phyloP scores from a whole-genome alignment of 2,888 invertebrate genomes.

The Galerucella pusilla region DNA sequence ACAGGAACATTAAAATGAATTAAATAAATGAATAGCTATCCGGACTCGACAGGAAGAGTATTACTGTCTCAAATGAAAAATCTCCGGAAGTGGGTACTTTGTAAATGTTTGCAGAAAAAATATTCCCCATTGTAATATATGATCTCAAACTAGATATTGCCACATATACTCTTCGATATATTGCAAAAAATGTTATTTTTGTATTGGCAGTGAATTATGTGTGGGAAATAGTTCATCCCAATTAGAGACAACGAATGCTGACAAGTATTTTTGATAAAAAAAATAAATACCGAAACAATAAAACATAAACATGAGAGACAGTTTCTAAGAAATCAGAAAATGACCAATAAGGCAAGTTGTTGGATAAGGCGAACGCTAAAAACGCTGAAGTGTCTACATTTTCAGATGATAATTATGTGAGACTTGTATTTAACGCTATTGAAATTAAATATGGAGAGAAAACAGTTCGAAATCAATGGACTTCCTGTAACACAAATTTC shows the following conservation, averaged over 20 bases:
- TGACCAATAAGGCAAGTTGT: constrained; percentile 34
- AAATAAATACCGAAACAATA: constrained; percentile 27
- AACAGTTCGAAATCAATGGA: constrained; percentile 4
- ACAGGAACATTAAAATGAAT: too few species aligned
- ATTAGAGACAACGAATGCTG: neutral
- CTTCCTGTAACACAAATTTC: neutral
- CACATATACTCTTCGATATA: neutral
- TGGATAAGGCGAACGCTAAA: constrained; percentile 35
- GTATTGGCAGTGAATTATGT: neutral
- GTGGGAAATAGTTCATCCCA: neutral
- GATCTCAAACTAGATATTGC: neutral
- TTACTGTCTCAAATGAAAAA: too few species aligned
- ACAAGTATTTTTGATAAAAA: constrained; percentile 11
- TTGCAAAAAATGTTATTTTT: neutral
- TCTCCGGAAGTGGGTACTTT: neutral
- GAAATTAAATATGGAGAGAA: constrained; percentile 10
- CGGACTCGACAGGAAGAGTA: too few species aligned
- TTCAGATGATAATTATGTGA: constrained; percentile 11
- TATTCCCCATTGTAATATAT: too few species aligned
- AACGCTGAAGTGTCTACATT: constrained; percentile 21
- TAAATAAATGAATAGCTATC: too few species aligned
- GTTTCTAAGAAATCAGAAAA: constrained; percentile 35
- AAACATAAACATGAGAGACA: constrained; percentile 8
- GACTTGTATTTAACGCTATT: constrained; percentile 6
- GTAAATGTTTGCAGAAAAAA: neutral